Base-by-base conservation (phyloP, 2,797 vertebrate species). In the Moxostoma hubbsi region DNA sequence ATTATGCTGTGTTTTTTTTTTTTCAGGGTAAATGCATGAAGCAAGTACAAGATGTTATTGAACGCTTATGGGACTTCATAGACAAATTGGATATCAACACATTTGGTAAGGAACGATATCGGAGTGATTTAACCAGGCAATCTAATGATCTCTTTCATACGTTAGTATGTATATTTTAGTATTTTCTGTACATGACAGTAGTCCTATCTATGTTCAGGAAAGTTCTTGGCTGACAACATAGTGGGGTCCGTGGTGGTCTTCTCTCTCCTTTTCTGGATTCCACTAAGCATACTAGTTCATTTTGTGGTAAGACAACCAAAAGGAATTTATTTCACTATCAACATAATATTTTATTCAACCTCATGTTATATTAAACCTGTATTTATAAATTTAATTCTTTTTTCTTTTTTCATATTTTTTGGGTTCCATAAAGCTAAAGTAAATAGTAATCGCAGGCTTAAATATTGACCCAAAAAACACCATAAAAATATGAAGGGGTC, bases 221-320 rank as follows among this genome's bases (percentile, higher is more conserved):
- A 98, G 90, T 99, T 99, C 87, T 89, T 99, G 71, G 97, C 97
- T 0, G 98, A 99, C 85, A 99, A 99, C 88, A 99, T 99, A 2
- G 98, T 99, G 50, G 98, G 97, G n/a, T 99, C 98, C 0, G 98
- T 99, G 16, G 93, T 99, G 62, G 97, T 99, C 70, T 99, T 99
- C 92, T 99, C 98, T 54, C 90, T 99, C 24, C 43, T 98, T 47
- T 97, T 99, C 84, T 99, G 98, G 98, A 97, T 99, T 88, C 98
- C 98, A 70, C 93, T 98, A 85, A 99, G 98, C 89, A 96, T 99
- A 87, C 94, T 99, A 66, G 98, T 99, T 84, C 97, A 99, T 80
- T 99, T 95, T 71, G 95, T 99, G 98, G 98, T 99, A 90, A 96
- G 95, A 92, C 62, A 9, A 62, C 45, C n/a, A 9, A 8, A 51